Base-by-base conservation (phyloP, 2,797 vertebrate genomes). In the Parauchenoglanis punctatus region DNA sequence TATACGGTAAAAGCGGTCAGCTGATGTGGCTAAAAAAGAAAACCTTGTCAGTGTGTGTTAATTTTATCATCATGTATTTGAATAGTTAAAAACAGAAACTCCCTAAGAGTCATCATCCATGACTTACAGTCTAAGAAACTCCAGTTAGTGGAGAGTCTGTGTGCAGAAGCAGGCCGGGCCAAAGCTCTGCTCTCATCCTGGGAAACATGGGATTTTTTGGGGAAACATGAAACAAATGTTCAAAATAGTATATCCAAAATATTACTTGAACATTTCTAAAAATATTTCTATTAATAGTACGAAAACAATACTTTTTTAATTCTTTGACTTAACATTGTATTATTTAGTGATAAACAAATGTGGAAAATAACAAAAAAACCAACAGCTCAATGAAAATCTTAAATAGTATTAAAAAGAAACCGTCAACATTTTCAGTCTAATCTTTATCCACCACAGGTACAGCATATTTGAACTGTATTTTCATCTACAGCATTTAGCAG, bases 111-210 rank as follows among this genome's bases (percentile, higher is more conserved):
- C n/a, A 31, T 46, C 12, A 46, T 20, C 7, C 1, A 2, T 68
- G n/a, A 97, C 97, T 98, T 93, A 99, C 98, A 99, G 4, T 99
- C 98, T 91, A 99, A 95, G 94, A 99, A 99, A 95, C 98, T 99
- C 98, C 98, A 99, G 94, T 97, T 97, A 56, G 97, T 93, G 87
- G 98, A 99, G 40, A 99, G 97, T 92, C 96, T 96, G 90, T 97
- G 97, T 89, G 96, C 93, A 5, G 98, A 98, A 88, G 96, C 95
- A 18, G 96, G 96, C 93, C 96, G 94, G 12, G 93, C 87, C 76
- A 95, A 28, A 18, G 93, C 93, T 91, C 94, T 73, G 90, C 83
- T 91, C 90, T 96, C 96, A 80, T 96, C 95, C 96, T 97, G 93
- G 54, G 28, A 90, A 86, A 83, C 52, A 65, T 13, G 15, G 7